phyloP scores from a whole-genome alignment of 92 coral and sea anemone genomes.

The Galaxea fascicularis region DNA sequence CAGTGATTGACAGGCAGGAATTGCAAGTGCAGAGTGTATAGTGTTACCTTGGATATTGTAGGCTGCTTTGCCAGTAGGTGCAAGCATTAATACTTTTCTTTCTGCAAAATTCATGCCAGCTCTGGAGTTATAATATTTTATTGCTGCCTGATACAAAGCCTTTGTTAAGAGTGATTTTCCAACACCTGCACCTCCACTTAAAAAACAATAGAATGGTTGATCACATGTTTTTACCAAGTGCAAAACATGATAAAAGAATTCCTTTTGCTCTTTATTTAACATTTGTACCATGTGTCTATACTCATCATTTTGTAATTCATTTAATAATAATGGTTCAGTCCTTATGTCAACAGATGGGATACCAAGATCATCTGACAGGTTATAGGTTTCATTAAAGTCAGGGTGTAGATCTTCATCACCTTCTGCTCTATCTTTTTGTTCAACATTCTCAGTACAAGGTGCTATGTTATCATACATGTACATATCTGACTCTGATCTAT shows the following conservation, averaged over 20 bases:
- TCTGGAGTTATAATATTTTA: constrained; percentile 63
- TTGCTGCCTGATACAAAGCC: constrained; percentile 69
- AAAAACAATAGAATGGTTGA: constrained; percentile 55
- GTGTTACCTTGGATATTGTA: constrained; percentile 53
- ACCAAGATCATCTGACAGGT: constrained; percentile 68
- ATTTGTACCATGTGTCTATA: constrained; percentile 67
- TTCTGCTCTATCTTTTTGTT: constrained; percentile 62
- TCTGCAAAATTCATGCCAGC: constrained; percentile 58
- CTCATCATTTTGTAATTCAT: constrained; percentile 78
- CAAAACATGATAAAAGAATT: constrained; percentile 67
- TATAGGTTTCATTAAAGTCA: constrained; percentile 63
- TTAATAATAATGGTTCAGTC: constrained; percentile 67
- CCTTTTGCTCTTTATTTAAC: constrained; percentile 70
- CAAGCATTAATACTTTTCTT: constrained; percentile 54
- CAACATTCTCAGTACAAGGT: constrained; percentile 55
- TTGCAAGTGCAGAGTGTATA: constrained; percentile 55
- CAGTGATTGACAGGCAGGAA: constrained; percentile 67
- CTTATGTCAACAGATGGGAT: constrained; percentile 57
- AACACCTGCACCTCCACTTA: constrained; percentile 73
- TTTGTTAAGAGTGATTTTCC: constrained; percentile 72
- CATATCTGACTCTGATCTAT: constrained; percentile 42
- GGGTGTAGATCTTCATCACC: constrained; percentile 71
- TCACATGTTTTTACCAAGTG: constrained; percentile 69
- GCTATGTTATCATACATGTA: constrained; percentile 61
- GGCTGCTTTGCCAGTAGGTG: constrained; percentile 69